Evolutionary conservation across 1,140 invertebrate species (phyloP).

Genomic region (Eubasilissa regina): DNA sequence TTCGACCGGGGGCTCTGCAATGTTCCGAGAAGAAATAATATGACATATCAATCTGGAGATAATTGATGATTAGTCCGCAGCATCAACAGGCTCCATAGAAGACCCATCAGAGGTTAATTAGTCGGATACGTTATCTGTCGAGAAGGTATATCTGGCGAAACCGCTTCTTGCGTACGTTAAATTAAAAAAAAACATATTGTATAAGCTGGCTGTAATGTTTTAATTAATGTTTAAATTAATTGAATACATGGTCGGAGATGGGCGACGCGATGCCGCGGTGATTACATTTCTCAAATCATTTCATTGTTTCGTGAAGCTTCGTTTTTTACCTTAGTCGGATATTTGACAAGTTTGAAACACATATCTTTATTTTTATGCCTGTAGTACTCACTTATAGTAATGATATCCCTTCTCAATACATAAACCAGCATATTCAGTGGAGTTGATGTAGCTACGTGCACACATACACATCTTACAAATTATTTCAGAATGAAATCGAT

Average conservation of each 20-base stretch:
- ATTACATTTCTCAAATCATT: background rate
- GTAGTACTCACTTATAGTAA: too few relatives aligned
- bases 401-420: too few relatives aligned
- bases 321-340: too few relatives aligned
- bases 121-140: conserved; percentile 6
- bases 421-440: too few relatives aligned
- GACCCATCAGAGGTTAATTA: conserved; percentile 8
- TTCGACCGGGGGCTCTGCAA: too few relatives aligned
- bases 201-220: conserved; percentile 33
- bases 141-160: conserved; percentile 1
- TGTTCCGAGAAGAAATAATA: conserved; percentile 24
- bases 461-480: too few relatives aligned
- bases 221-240: conserved; percentile 39
- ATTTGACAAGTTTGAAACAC: too few relatives aligned
- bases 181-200: conserved; percentile 23
- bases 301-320: conserved; percentile 2
- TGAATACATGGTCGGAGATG: conserved; percentile 24
- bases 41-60: conserved; percentile 25
- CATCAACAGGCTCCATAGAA: background rate
- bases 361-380: too few relatives aligned
- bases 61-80: conserved; percentile 32
- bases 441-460: too few relatives aligned
- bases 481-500: too few relatives aligned
- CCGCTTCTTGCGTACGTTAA: conserved; percentile 17
- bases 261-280: conserved; percentile 7